phyloP scores from a whole-genome alignment of 1,140 invertebrate species.

The Scylla paramamosain region DNA sequence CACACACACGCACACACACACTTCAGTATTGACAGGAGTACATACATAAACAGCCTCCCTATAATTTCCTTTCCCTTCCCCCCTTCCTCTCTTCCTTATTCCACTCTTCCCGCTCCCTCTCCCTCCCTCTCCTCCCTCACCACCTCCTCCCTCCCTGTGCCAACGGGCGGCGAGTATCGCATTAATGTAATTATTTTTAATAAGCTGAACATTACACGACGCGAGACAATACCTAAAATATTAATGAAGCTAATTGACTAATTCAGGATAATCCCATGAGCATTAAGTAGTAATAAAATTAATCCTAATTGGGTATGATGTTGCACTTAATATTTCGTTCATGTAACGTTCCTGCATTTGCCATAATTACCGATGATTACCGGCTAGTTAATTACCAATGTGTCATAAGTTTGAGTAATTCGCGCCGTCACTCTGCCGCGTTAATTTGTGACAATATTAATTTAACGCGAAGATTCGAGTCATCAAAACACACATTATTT shows the following conservation, averaged over 20 bases:
- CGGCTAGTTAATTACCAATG: slow-evolving; percentile 39
- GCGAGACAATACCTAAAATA: slow-evolving; percentile 62
- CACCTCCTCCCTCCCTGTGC: slow-evolving; percentile 3
- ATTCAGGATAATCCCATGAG: slow-evolving; percentile 66
- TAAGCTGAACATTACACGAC: slow-evolving; percentile 61
- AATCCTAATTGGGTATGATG: slow-evolving; percentile 67
- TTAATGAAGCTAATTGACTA: slow-evolving; percentile 69
- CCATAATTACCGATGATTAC: slow-evolving; percentile 55
- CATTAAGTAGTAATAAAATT: slow-evolving; percentile 68
- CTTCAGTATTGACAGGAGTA: neutral
- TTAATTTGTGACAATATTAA: slow-evolving; percentile 25
- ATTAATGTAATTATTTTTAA: slow-evolving; percentile 65
- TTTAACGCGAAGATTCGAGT: slow-evolving; percentile 21
- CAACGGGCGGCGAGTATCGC: slow-evolving; percentile 7
- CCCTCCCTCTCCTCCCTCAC: neutral
- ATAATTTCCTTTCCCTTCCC: neutral
- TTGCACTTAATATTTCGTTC: slow-evolving; percentile 49
- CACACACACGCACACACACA: too few species aligned
- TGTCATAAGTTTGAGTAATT: slow-evolving; percentile 30
- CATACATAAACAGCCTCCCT: neutral
- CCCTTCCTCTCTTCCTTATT: neutral
- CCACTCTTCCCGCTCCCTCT: neutral
- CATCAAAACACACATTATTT: slow-evolving; percentile 16
- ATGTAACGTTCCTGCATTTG: slow-evolving; percentile 49
- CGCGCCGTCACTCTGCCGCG: slow-evolving; percentile 15